Percentiles rank a stretch among this genome's conserved stretches.
phyloP scores from a whole-genome alignment of 2,888 invertebrate genomes.

The Ornithoptera alexandrae region DNA sequence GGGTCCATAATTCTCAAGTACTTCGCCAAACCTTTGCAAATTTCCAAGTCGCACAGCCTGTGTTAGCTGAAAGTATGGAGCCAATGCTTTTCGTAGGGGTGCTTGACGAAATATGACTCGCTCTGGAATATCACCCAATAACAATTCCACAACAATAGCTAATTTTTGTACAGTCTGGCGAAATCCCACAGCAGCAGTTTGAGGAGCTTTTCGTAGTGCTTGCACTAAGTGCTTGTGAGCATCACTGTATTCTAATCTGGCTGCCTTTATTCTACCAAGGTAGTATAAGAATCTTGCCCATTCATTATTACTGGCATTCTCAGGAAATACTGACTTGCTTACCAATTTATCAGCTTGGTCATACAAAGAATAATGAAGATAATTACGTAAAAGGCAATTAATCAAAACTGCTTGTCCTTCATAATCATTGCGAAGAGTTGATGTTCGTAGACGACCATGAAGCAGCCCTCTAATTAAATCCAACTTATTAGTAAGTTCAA shows the following conservation, averaged over 20 bases:
- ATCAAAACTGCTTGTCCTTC: conserved; percentile 98
- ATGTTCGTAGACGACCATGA: conserved; percentile 93
- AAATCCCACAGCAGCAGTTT: conserved; percentile 98
- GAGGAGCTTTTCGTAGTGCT: conserved; percentile 97
- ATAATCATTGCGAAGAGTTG: conserved; percentile 94
- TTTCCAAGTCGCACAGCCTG: conserved; percentile 98
- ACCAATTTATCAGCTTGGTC: conserved; percentile 99
- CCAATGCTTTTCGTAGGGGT: conserved; percentile 91
- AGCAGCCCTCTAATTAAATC: conserved; percentile 92
- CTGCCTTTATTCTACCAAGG: conserved; percentile 97
- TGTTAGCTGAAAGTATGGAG: conserved; percentile 97
- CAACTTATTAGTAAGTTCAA: conserved; percentile 92
- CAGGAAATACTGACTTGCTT: conserved; percentile 97
- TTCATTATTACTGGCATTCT: conserved; percentile 98
- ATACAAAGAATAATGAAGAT: conserved; percentile 96
- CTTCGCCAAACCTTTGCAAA: conserved; percentile 95
- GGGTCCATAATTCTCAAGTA: conserved; percentile 92
- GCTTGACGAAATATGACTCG: conserved; percentile 96
- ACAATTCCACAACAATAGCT: conserved; percentile 95
- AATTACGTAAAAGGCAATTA: conserved; percentile 96
- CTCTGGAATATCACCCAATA: conserved; percentile 98
- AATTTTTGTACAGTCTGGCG: conserved; percentile 98
- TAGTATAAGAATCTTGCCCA: conserved; percentile 99
- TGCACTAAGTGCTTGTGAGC: conserved; percentile 98
- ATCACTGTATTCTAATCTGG: conserved; percentile 98